Base-by-base conservation (phyloP, 2,888 invertebrate species). In the Stenodema calcarata region DNA sequence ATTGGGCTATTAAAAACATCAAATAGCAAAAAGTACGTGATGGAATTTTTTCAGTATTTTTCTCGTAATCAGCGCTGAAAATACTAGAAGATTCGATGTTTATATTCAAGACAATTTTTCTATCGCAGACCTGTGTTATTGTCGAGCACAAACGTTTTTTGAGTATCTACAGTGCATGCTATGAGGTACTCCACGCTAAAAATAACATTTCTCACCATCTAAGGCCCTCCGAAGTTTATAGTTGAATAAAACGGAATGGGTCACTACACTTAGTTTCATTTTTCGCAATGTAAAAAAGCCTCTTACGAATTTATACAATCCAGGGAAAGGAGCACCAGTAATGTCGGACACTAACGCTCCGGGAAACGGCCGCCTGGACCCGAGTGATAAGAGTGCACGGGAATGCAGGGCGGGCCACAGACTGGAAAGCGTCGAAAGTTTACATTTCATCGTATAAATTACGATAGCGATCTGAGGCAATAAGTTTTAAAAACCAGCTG, bases 371-470 rank as follows among this genome's bases (percentile, higher is more conserved):
- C 62, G 82, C 82, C 82, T 82, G 82, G 69, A 69, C 69, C n/a
- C 42, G n/a, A n/a, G 82, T 47, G 82, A 82, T 82, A 82, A 82
- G 82, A 28, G 23, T 82, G 82, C 82, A 82, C 62, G 78, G 23
- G 27, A 27, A 27, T 80, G 80, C 50, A 50, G 50, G 30, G 80
- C 54, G 78, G n/a, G 16, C 78, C 18, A 12, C 18, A 23, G 62
- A 42, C 16, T 18, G 82, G 82, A 30, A 82, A 84, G 78, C 62
- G 85, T 85, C 76, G 85, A 76, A 85, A 85, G 85, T 85, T 85
- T 85, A 85, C 85, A 85, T 85, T 85, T 85, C 85, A 85, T 85
- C 85, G 85, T 85, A 85, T 85, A 85, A 85, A 85, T 85, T 85
- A 85, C 27, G 85, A 85, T 85, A 50, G 76, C 50, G 54, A 85